Conservation (phyloP, 2,888 invertebrate genomes). For the Eustalomyia histrio region DNA sequence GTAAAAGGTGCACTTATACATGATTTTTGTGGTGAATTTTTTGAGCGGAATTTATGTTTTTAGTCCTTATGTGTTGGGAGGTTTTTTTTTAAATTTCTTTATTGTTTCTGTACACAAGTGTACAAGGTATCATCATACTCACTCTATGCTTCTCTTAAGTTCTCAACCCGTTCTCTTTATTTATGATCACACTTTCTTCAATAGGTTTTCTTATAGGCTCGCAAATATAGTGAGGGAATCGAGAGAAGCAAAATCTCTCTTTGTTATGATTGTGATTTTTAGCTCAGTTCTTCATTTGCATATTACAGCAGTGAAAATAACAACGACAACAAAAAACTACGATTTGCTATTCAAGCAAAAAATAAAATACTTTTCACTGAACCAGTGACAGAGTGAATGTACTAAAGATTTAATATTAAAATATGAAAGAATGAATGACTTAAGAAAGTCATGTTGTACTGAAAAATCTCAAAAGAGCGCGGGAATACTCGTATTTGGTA, state of each 20-base stretch:
- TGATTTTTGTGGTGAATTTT: no score
- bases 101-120: not conserved
- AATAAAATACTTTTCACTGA: not conserved
- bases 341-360: conserved; percentile 14
- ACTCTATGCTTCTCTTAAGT: no score
- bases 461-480: not conserved
- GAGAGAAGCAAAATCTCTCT: no score
- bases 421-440: conserved; percentile 20
- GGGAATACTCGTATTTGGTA: no score
- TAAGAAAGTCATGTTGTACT: conserved; percentile 3
- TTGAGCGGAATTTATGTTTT: no score
- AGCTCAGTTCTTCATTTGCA: conserved; percentile 37
- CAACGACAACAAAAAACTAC: conserved; percentile 3
- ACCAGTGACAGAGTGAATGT: not conserved
- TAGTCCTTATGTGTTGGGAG: no score
- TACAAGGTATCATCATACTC: no score
- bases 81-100: not conserved
- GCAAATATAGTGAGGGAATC: no score
- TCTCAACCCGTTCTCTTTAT: no score
- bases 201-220: no score
- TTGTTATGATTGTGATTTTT: conserved; percentile 23
- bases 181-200: no score
- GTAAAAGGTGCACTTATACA: no score
- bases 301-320: conserved; percentile 18
- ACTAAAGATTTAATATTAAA: not conserved